A percentile compares a stretch with the other conserved stretches of the same genome.
Conservation (phyloP, 2,797 vertebrate genomes). For the Schizopygopsis pylzovi region DNA sequence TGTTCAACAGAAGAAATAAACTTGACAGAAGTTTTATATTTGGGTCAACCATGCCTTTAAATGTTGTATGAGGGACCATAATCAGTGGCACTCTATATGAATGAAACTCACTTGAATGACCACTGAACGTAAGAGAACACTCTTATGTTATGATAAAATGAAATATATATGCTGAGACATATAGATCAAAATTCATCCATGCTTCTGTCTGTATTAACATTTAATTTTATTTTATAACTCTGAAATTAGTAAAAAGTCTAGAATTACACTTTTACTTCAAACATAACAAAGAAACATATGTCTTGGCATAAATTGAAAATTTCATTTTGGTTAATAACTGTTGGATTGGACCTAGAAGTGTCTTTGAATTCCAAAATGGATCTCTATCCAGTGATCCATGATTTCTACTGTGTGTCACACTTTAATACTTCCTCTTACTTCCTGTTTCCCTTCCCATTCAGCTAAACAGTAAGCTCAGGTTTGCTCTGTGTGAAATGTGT, state of each 20-base stretch:
- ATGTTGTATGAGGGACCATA: not conserved
- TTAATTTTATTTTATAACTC: not conserved
- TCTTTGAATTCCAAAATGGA: constrained; percentile 57
- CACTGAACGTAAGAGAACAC: not conserved
- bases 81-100: constrained; percentile 47
- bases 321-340: constrained; percentile 47
- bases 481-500: constrained; percentile 40
- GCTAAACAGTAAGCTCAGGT: constrained; percentile 51
- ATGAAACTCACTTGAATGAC: constrained; percentile 3
- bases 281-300: constrained; percentile 30
- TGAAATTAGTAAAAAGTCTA: not conserved
- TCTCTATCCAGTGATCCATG: constrained; percentile 57
- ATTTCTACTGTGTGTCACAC: constrained; percentile 41
- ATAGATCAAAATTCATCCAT: constrained; percentile 13
- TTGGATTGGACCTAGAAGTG: constrained; percentile 42
- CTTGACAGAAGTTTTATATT: not conserved
- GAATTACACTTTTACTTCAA: not conserved
- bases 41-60: constrained; percentile 7
- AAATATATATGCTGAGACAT: constrained; percentile 45
- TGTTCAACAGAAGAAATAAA: not conserved
- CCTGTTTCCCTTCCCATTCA: constrained; percentile 55
- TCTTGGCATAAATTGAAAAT: constrained; percentile 46
- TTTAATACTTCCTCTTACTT: constrained; percentile 57
- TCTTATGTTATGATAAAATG: constrained; percentile 20
- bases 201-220: not conserved